A percentile compares a stretch with the other conserved stretches of the same genome.
Conservation (phyloP, 1,140 invertebrate species). For the Planococcus citri region DNA sequence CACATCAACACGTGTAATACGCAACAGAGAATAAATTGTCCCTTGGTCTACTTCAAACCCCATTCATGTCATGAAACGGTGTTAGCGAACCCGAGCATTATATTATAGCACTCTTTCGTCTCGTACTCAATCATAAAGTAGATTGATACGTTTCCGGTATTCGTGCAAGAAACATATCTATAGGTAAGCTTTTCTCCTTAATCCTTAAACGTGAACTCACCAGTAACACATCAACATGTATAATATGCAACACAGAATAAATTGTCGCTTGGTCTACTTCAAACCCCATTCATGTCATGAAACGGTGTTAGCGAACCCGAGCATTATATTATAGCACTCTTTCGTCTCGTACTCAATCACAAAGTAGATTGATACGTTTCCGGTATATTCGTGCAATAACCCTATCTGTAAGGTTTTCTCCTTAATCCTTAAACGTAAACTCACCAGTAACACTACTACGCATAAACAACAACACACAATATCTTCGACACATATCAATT, state of each 20-base stretch:
- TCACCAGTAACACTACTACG: no score
- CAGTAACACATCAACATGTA: no score
- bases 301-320: constrained; percentile 10
- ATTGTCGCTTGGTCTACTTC: constrained; percentile 11
- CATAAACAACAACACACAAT: no score
- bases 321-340: not conserved
- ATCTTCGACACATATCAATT: no score
- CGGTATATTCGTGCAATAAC: not conserved
- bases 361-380: not conserved
- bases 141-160: not conserved
- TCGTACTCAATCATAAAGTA: not conserved
- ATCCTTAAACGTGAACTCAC: no score
- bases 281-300: not conserved
- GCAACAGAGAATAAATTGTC: no score
- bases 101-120: not conserved
- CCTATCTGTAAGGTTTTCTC: no score
- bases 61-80: not conserved
- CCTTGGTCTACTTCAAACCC: constrained; percentile 12
- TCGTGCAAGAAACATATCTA: not conserved
- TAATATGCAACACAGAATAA: no score
- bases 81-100: not conserved
- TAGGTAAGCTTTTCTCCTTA: no score
- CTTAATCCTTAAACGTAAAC: no score
- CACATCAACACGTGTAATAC: no score
- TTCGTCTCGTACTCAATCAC: not conserved